phyloP scores from a whole-genome alignment of 2,113 vertebrate species.

The Cheirogaleus medius region DNA sequence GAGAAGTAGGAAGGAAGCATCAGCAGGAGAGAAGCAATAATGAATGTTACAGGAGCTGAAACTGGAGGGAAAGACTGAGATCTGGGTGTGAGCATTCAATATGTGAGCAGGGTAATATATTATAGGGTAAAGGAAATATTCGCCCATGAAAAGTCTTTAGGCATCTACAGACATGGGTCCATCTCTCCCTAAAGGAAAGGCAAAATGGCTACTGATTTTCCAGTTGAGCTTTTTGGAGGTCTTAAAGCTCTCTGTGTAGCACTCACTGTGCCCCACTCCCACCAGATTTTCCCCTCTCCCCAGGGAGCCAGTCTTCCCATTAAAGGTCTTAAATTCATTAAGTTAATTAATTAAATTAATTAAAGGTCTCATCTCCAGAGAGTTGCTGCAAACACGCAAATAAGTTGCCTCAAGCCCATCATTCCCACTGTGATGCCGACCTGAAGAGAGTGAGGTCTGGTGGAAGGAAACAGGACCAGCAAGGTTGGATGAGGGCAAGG shows the following conservation, averaged over 20 bases:
- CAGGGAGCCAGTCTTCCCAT: neutral
- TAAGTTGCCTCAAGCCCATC: neutral
- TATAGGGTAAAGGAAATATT: neutral
- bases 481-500: neutral
- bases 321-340: neutral
- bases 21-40: neutral
- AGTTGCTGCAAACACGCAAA: neutral
- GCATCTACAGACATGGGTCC: neutral
- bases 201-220: neutral
- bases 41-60: neutral
- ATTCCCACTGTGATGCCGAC: neutral
- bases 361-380: neutral
- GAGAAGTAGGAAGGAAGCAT: neutral
- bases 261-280: neutral
- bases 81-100: neutral
- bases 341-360: no score
- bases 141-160: neutral
- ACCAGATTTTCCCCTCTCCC: neutral
- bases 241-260: neutral
- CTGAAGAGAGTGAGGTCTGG: neutral
- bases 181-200: neutral
- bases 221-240: neutral
- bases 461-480: neutral
- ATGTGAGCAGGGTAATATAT: neutral
- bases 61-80: neutral